These are phyloP conservation scores for Perizoma affinitatum DNA, from an alignment of 2,888 invertebrate genomes.

Conservation along the genomic window DNA sequence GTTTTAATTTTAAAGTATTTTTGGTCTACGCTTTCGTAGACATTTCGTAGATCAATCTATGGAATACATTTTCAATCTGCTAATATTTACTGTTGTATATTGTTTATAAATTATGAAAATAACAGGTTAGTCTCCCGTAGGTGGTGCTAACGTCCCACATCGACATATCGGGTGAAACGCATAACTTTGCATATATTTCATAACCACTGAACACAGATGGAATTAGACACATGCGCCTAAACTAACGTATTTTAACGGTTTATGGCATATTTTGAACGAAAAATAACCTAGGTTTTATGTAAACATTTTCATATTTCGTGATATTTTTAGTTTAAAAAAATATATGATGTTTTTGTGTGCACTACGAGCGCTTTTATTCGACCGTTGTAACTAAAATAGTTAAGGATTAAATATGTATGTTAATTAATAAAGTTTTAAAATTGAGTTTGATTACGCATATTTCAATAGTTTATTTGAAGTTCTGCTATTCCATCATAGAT, in stretches of 20 bases:
- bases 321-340: too few species aligned
- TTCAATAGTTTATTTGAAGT: constrained; percentile 26
- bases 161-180: constrained; percentile 53
- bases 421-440: too few species aligned
- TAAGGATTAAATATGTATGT: too few species aligned
- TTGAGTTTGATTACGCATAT: too few species aligned
- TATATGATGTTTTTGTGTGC: too few species aligned
- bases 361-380: too few species aligned
- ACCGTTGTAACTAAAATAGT: too few species aligned
- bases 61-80: too few species aligned
- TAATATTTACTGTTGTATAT: background rate
- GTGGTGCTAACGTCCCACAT: constrained; percentile 33
- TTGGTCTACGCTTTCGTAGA: too few species aligned
- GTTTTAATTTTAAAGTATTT: too few species aligned
- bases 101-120: constrained; percentile 25
- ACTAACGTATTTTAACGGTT: constrained; percentile 64
- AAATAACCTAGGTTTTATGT: constrained; percentile 8
- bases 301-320: too few species aligned
- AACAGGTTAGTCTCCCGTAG: constrained; percentile 26
- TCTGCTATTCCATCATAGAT: constrained; percentile 66
- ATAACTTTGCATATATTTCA: constrained; percentile 84
- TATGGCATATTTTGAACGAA: constrained; percentile 1
- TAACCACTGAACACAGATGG: constrained; percentile 81
- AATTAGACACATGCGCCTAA: constrained; percentile 79
- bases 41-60: too few species aligned